Base-by-base conservation (phyloP, 2,888 invertebrate genomes). In the Onthophagus sagittarius region DNA sequence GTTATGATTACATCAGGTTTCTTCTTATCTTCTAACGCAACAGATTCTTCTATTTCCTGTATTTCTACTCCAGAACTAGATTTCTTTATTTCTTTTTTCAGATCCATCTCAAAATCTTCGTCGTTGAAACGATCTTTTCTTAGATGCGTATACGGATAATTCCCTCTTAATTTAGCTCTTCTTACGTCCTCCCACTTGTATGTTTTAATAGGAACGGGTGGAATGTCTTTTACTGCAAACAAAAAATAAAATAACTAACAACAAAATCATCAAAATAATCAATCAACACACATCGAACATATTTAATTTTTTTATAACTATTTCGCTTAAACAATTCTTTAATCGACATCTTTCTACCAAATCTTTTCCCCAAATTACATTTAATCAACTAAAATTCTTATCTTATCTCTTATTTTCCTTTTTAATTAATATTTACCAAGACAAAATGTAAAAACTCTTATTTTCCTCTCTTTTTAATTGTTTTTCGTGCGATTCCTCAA, bases 151-250 rank as follows among this genome's bases (percentile, higher is more conserved):
- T 94, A 94, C 78, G 94, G 94, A 82, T 94, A 94, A 67, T 90
- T 91, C 76, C 94, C 94, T 82, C 89, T 88, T 80, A 89, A 88
- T 85, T 90, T 90, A 79, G 91, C 89, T 83, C 92, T 88, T 80
- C 90, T 86, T 63, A 94, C 86, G 85, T 94, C 94, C 86, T 94
- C 94, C 94, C 94, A 94, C 87, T 90, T 89, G 85, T 94, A 94
- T 71, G 93, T 93, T 85, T 92, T 91, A 80, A 92, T 87, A 76
- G 93, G 93, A 80, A 92, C 88, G 77, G 90, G 90, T 78, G 93
- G 93, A 73, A 80, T 76, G 76, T 83, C 83, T 79, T 78, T 80
- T 72, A 79, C 84, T 84, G 79, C 63, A 82, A 23, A 23, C 3
- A 23, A 23, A 63, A 78, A 77, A 63, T 33, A 15, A 15, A 72